phyloP scores from a whole-genome alignment of 2,888 invertebrate genomes.

The Hetaerina titia region DNA sequence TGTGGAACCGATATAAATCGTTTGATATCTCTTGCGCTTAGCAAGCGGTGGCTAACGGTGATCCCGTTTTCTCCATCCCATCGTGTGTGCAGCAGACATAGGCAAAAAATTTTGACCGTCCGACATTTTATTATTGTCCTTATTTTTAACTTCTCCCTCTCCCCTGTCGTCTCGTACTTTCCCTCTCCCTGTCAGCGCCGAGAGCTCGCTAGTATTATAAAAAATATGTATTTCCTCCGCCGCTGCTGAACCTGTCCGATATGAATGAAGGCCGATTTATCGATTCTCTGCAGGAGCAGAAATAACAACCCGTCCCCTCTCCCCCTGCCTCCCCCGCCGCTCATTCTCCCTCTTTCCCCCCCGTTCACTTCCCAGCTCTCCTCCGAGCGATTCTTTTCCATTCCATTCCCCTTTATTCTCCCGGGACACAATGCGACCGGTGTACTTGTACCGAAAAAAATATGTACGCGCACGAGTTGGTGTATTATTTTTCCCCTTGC shows the following conservation, averaged over 20 bases:
- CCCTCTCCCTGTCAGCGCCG: neutral
- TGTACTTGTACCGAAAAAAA: neutral
- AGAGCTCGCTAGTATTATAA: constrained; percentile 5
- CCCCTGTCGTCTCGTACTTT: neutral
- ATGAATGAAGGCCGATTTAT: constrained; percentile 21
- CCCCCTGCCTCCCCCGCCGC: neutral
- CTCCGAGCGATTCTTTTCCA: neutral
- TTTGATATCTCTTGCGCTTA: neutral
- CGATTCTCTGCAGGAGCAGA: neutral
- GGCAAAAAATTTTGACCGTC: neutral
- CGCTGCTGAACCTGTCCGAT: neutral
- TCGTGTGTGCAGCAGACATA: neutral
- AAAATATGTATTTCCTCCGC: neutral
- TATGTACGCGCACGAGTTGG: neutral
- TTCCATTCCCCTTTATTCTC: neutral
- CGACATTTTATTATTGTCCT: neutral
- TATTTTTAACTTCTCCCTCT: neutral
- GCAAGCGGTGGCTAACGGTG: neutral
- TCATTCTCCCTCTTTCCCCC: neutral
- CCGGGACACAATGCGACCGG: neutral
- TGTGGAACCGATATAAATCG: neutral
- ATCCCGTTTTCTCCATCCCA: neutral
- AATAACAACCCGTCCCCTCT: neutral
- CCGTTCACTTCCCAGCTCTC: neutral
- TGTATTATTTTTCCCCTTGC: neutral